phyloP scores from a whole-genome alignment of 2,113 vertebrate species.

The Pygoscelis adeliae region DNA sequence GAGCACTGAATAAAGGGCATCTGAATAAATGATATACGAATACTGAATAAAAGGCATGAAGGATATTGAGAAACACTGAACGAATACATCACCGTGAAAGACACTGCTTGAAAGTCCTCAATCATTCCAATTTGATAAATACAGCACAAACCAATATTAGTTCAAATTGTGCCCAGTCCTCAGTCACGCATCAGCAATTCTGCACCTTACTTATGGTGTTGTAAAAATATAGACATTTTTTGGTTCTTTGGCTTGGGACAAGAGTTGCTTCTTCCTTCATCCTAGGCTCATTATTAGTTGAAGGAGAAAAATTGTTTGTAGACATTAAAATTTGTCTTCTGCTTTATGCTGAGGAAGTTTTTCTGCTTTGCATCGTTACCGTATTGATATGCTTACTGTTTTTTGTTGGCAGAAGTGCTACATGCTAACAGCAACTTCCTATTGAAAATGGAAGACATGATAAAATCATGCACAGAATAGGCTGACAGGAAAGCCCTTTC shows the following conservation, averaged over 20 bases:
- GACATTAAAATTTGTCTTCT: not conserved
- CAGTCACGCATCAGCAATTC: not conserved
- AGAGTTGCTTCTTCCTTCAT: not conserved
- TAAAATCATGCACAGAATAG: not conserved
- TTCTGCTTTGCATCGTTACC: not conserved
- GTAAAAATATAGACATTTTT: not conserved
- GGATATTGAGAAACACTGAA: not conserved
- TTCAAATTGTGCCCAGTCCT: not conserved
- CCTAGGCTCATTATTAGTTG: not conserved
- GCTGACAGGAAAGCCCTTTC: constrained; percentile 21
- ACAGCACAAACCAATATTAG: not conserved
- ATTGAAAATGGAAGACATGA: not conserved
- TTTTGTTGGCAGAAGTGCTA: not conserved
- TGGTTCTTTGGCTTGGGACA: not conserved
- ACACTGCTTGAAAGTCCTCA: not conserved
- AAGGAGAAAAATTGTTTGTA: not conserved
- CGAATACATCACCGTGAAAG: not conserved
- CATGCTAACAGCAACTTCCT: not conserved
- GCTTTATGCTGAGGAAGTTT: not conserved
- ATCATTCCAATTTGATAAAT: not conserved
- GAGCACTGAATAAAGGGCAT: not conserved
- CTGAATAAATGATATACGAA: not conserved
- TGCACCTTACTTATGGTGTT: not conserved
- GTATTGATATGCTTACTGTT: not conserved
- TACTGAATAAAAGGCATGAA: not conserved